Base-by-base conservation (phyloP, 2,888 invertebrate genomes). In the Netelia fuscicornis region DNA sequence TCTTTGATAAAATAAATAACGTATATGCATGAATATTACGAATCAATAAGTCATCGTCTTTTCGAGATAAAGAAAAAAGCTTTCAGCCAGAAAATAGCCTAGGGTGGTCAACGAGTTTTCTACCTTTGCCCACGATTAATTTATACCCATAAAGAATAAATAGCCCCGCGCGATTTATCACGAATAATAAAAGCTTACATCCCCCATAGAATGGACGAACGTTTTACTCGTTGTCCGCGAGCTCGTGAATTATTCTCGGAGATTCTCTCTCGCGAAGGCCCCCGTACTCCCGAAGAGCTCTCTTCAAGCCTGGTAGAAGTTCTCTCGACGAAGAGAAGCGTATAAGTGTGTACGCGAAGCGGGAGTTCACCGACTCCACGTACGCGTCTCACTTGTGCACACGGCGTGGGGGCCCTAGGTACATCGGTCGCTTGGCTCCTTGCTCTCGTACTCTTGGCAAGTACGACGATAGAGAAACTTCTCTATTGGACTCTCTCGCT, bases 281-380 rank as follows among this genome's bases (percentile, higher is more conserved):
- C 6, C 37, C 37, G 37, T 37, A 37, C 8, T 37, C 37, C 37
- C 37, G 37, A 37, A 37, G 37, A 37, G 37, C 37, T 37, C 37
- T 48, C 48, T 37, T 75, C 75, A 13, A 13, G 30, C 58, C 58
- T 65, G 54, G 52, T 76, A 9, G 54, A 54, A 20, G 58, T 58
- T 20, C 10, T 58, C 5, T 58, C 74, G 37, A 37, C 67, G 30
- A 62, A 60, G 54, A 37, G 37, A 37, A 37, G 58, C 2, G 20
- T 44, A 56, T 65, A 64, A 64, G 81, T 54, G 78, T 70, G 58
- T 78, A 56, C 68, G 62, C 77, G 64, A 52, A 54, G 62, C 58
- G 48, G 17, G 84, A 77, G 84, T 85, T 85, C 84, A 85, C 78
- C 84, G 84, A 85, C 84, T 85, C 80, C 75, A 60, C 81, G 78